These are phyloP conservation scores for Panagrolaimus sp. DNA, from an alignment of 1,140 invertebrate genomes.

Conservation along the genomic window DNA sequence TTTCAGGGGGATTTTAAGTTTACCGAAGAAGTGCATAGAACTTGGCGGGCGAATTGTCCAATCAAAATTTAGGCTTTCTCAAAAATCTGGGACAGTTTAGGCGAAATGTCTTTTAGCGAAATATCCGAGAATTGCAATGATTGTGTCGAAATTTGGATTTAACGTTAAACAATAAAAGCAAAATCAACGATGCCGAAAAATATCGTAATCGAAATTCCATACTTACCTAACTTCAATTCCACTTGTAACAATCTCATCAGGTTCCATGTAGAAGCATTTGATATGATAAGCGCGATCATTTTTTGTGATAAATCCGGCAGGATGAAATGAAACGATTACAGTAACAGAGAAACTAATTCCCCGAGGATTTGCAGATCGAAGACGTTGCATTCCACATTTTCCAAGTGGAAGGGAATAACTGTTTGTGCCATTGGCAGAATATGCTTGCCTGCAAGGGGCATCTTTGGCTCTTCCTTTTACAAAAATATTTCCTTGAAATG, in stretches of 20 bases:
- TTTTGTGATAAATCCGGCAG: slow-evolving; percentile 56
- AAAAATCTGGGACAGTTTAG: too few relatives aligned
- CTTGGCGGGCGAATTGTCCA: too few relatives aligned
- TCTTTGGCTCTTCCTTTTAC: slow-evolving; percentile 56
- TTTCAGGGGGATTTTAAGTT: too few relatives aligned
- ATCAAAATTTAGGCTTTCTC: too few relatives aligned
- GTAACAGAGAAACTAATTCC: slow-evolving; percentile 56
- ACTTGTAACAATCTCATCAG: slow-evolving; percentile 56
- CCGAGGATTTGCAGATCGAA: slow-evolving; percentile 55
- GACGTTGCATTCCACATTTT: slow-evolving; percentile 56
- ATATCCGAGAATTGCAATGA: too few relatives aligned
- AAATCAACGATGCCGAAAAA: too few relatives aligned
- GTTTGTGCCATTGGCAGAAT: slow-evolving; percentile 50
- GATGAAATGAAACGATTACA: slow-evolving; percentile 55
- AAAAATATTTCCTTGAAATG: slow-evolving; percentile 52
- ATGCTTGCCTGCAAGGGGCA: slow-evolving; percentile 49
- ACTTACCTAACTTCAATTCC: slow-evolving; percentile 52
- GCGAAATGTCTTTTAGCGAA: too few relatives aligned
- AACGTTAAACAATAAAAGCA: too few relatives aligned
- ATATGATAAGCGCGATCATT: slow-evolving; percentile 56
- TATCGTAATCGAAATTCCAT: too few relatives aligned
- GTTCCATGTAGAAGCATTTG: slow-evolving; percentile 56
- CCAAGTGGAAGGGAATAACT: slow-evolving; percentile 48
- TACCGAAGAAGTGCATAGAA: too few relatives aligned
- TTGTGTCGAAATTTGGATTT: too few relatives aligned